These are phyloP conservation scores for Anabacerthia variegaticeps DNA, from an alignment of 2,797 vertebrate genomes.

Conservation along the genomic window DNA sequence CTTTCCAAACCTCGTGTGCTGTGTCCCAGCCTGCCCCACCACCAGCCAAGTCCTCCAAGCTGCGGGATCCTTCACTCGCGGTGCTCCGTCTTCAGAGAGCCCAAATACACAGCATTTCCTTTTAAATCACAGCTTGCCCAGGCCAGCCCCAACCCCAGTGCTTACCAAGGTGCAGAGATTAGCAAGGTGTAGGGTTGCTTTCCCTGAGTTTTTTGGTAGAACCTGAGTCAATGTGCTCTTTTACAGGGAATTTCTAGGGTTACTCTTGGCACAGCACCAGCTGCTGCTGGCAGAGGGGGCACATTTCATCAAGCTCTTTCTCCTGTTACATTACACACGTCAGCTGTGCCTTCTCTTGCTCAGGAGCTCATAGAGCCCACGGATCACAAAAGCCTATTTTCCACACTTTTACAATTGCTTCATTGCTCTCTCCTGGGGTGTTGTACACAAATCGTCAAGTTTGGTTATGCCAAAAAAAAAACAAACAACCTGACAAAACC, in stretches of 20 bases:
- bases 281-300: neutral
- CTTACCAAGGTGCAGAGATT: neutral
- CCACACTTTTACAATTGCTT: neutral
- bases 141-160: neutral
- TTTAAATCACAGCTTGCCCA: neutral
- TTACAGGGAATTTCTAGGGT: neutral
- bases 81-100: neutral
- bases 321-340: neutral
- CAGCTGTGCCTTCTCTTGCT: neutral
- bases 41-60: neutral
- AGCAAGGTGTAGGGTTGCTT: neutral
- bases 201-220: neutral
- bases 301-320: neutral
- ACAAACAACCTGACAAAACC: no score
- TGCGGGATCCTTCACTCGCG: rapidly evolving
- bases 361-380: neutral
- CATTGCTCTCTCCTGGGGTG: neutral
- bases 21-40: neutral
- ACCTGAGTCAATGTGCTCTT: neutral
- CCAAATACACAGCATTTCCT: neutral
- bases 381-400: neutral
- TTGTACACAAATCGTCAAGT: rapidly evolving
- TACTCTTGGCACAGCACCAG: neutral
- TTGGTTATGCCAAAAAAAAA: neutral
- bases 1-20: neutral